Percentiles rank a stretch among this genome's conserved stretches.
phyloP scores from a whole-genome alignment of 23 tunicate genomes.

The Clavelina lepadiformis region DNA sequence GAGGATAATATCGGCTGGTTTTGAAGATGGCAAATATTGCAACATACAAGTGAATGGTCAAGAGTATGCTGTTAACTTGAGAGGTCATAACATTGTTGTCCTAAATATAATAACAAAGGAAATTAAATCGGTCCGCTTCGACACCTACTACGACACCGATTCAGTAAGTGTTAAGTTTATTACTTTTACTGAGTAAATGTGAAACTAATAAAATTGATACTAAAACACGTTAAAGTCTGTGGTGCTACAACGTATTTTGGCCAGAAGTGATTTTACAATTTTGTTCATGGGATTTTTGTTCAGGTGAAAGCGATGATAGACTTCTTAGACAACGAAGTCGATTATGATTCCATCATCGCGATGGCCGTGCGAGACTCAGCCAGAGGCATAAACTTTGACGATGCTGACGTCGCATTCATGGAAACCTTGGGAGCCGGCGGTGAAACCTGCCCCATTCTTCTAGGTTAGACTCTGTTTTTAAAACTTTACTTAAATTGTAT shows the following conservation, averaged over 20 bases:
- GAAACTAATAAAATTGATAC: too few relatives aligned
- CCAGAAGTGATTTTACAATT: too few relatives aligned
- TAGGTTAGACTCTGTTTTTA: constrained; percentile 10
- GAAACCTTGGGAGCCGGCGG: constrained; percentile 87
- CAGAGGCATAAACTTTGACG: constrained; percentile 44
- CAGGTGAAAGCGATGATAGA: constrained; percentile 57
- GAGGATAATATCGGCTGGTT: constrained; percentile 64
- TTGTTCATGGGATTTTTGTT: background rate
- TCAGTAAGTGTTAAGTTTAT: constrained; percentile 14
- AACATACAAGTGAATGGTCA: constrained; percentile 55
- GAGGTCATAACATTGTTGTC: constrained; percentile 85
- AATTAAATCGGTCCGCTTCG: constrained; percentile 28
- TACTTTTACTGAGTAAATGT: background rate
- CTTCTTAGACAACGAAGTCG: constrained; percentile 45
- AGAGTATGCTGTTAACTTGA: constrained; percentile 24
- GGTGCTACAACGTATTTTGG: too few relatives aligned
- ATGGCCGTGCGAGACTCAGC: constrained; percentile 72
- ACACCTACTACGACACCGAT: constrained; percentile 37
- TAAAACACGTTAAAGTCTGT: too few relatives aligned
- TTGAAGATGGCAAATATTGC: constrained; percentile 73
- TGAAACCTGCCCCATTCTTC: constrained; percentile 47
- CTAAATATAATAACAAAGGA: constrained; percentile 40
- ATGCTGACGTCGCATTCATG: constrained; percentile 76
- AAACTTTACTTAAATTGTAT: too few relatives aligned
- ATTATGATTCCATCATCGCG: constrained; percentile 58